A percentile compares a stretch with the other conserved stretches of the same genome.
Evolutionary conservation across 1,140 invertebrate genomes (phyloP).

Genomic region (Babylonia areolata): DNA sequence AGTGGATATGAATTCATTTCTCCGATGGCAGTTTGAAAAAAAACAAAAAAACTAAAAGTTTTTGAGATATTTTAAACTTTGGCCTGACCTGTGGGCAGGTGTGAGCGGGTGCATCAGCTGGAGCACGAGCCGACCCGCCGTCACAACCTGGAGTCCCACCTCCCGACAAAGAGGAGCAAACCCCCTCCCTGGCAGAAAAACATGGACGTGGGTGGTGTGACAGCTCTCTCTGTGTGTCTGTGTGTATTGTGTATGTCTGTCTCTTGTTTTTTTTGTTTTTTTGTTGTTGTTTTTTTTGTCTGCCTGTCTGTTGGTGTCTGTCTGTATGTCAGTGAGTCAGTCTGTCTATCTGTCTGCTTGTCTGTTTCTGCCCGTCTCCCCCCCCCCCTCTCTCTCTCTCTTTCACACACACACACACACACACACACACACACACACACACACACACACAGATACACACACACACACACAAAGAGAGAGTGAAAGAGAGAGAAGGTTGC

Average conservation of each 20-base stretch:
- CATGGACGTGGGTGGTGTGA: conserved; percentile 68
- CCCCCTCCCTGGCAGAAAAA: conserved; percentile 71
- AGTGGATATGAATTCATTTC: no score
- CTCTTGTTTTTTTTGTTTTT: no score
- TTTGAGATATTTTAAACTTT: no score
- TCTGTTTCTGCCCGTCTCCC: no score
- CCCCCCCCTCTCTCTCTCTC: not conserved
- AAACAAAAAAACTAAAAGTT: no score
- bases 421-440: not conserved
- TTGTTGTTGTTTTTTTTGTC: not conserved
- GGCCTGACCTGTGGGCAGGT: no score
- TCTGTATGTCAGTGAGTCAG: not conserved
- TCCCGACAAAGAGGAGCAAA: conserved; percentile 61
- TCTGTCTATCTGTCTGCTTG: no score
- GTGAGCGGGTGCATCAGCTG: conserved; percentile 68
- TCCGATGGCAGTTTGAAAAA: no score
- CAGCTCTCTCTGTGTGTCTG: not conserved
- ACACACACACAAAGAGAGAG: no score
- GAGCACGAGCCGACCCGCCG: conserved; percentile 70
- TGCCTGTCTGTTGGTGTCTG: no score
- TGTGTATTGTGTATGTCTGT: not conserved
- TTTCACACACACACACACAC: not conserved
- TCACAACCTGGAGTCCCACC: conserved; percentile 68
- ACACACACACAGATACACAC: not conserved
- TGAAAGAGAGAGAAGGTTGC: no score